These are phyloP conservation scores for Caenorhabditis sp. DNA, from an alignment of 2,888 invertebrate genomes.

Conservation along the genomic window DNA sequence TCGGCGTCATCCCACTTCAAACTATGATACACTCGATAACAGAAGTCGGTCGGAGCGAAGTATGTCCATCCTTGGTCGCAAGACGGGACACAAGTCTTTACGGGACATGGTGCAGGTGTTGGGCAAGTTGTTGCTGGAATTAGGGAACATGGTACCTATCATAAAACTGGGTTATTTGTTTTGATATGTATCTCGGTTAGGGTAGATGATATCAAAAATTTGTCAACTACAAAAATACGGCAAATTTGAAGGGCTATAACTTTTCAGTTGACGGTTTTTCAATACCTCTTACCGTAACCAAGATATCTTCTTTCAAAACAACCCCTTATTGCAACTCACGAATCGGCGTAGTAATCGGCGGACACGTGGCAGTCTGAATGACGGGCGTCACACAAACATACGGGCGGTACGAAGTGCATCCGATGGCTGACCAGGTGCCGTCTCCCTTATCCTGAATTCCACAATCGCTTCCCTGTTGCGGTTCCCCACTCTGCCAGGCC, in stretches of 20 bases:
- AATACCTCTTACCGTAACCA: too few relatives aligned
- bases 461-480: conserved; percentile 51
- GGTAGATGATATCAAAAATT: too few relatives aligned
- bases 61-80: conserved; percentile 66
- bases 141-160: not conserved
- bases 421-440: conserved; percentile 51
- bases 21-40: conserved; percentile 54
- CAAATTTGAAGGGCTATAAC: too few relatives aligned
- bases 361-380: conserved; percentile 51
- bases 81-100: conserved; percentile 54
- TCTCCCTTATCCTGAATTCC: conserved; percentile 40
- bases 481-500: conserved; percentile 49
- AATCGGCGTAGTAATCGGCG: conserved; percentile 58
- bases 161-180: too few relatives aligned
- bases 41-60: conserved; percentile 54
- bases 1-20: conserved; percentile 63
- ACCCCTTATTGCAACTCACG: conserved; percentile 48
- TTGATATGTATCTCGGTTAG: too few relatives aligned
- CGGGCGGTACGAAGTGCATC: conserved; percentile 51
- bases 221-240: too few relatives aligned
- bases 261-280: too few relatives aligned
- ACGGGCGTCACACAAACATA: conserved; percentile 61
- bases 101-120: conserved; percentile 53
- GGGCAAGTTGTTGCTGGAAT: conserved; percentile 59
- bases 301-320: too few relatives aligned